Conservation (phyloP, 92 coral and sea anemone species). For the Actinostola sp. region DNA sequence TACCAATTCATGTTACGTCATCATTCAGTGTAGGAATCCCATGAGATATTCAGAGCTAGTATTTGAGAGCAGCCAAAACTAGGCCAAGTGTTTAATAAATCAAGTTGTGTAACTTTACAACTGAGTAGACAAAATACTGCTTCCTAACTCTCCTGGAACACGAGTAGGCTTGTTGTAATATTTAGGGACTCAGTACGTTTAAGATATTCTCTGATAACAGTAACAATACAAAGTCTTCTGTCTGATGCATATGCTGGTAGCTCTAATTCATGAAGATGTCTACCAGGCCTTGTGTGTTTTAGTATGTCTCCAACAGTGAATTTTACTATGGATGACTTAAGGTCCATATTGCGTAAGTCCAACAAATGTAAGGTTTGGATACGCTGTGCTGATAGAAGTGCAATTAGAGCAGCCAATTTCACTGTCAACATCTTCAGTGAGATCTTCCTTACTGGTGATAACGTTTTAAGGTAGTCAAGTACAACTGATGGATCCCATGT, state of each 20-base stretch:
- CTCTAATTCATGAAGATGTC: slow-evolving; percentile 43
- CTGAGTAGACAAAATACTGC: neutral
- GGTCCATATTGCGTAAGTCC: slow-evolving; percentile 39
- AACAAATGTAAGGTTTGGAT: slow-evolving; percentile 44
- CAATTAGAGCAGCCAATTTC: slow-evolving; percentile 28
- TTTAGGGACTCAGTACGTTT: slow-evolving; percentile 35
- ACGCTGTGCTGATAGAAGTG: slow-evolving; percentile 36
- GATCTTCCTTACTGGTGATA: slow-evolving; percentile 21
- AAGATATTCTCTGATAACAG: slow-evolving; percentile 26
- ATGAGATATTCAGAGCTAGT: slow-evolving; percentile 60
- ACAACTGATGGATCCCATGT: slow-evolving; percentile 44
- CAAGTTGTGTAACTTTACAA: no score
- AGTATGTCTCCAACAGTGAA: slow-evolving; percentile 46
- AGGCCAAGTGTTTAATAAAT: slow-evolving; percentile 1
- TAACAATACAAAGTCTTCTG: slow-evolving; percentile 36
- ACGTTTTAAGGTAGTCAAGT: slow-evolving; percentile 19
- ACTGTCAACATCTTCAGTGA: slow-evolving; percentile 45
- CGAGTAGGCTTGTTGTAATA: slow-evolving; percentile 44
- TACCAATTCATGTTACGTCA: slow-evolving; percentile 64
- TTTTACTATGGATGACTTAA: slow-evolving; percentile 12
- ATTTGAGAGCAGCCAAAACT: slow-evolving; percentile 41
- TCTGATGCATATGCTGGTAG: slow-evolving; percentile 38
- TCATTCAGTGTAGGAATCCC: slow-evolving; percentile 59
- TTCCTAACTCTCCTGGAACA: slow-evolving; percentile 46
- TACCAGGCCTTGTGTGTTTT: slow-evolving; percentile 58